Conservation (phyloP, 2,888 invertebrate genomes). For the Keiferia lycopersicella region DNA sequence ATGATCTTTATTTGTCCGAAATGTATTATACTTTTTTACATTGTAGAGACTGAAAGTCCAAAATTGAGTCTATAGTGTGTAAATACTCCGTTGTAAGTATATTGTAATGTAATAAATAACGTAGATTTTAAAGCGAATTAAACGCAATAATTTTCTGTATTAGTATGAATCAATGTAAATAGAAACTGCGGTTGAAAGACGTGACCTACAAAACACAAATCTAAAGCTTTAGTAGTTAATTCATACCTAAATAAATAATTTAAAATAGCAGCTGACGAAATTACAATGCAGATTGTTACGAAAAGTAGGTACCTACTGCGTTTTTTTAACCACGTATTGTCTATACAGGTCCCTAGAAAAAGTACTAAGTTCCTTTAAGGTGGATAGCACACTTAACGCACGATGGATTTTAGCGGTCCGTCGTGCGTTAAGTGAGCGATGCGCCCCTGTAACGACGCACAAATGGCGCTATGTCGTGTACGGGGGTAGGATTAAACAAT, state of each 20-base stretch:
- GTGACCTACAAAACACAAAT: constrained; percentile 50
- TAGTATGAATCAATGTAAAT: constrained; percentile 70
- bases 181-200: constrained; percentile 59
- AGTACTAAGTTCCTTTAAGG: too few relatives aligned
- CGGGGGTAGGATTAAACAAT: too few relatives aligned
- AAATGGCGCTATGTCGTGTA: too few relatives aligned
- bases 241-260: background rate
- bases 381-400: too few relatives aligned
- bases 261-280: constrained; percentile 10
- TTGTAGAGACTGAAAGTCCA: constrained; percentile 80
- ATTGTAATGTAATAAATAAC: constrained; percentile 69
- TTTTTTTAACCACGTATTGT: too few relatives aligned
- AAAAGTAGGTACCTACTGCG: too few relatives aligned
- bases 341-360: too few relatives aligned
- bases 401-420: too few relatives aligned
- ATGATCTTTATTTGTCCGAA: constrained; percentile 57
- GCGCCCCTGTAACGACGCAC: too few relatives aligned
- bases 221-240: constrained; percentile 42
- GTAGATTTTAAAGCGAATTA: constrained; percentile 71
- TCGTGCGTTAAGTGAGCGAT: too few relatives aligned
- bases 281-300: too few relatives aligned
- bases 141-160: constrained; percentile 79
- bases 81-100: constrained; percentile 78
- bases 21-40: constrained; percentile 67
- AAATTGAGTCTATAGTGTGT: constrained; percentile 81